Evolutionary conservation across 2,888 invertebrate species (phyloP), one percentile per base, ranked within the genome.

Genomic region (Conops quadrifasciatus): DNA sequence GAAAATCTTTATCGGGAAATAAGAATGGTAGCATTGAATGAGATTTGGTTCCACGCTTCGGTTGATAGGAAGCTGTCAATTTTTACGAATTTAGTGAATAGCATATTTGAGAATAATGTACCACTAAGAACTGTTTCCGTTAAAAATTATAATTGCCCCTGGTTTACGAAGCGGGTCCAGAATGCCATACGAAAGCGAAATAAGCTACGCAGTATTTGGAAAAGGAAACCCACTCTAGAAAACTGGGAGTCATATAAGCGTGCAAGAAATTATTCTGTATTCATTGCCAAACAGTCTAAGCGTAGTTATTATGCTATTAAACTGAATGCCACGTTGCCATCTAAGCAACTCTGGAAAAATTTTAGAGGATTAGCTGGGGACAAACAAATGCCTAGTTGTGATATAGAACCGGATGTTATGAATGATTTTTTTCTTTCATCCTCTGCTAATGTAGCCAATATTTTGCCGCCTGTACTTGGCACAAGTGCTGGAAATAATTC

Each of bases 141-240:
- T 49, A n/a, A 26, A 60, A 60, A 36, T 60, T 2, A 3, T 1
- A n/a, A 1, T n/a, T 53, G 43, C 15, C 67, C 60, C 13, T 60
- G 60, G 60, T 36, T 30, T 9, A 60, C 60, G 4, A 36, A 28
- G 4, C 28, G 36, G n/a, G 30, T 30, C 13, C n/a, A 36, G 15
- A 9, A 11, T n/a, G 4, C 11, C 30, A 30, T n/a, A n/a, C 28
- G 19, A 5, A 30, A 30, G 9, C 36, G 36, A 9, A 60, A 60
- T 60, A 60, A 36, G 28, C 16, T 60, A 15, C 36, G 19, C n/a
- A 36, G n/a, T n/a, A 5, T 28, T 30, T 60, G 60, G 36, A 60
- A 30, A 60, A 60, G 28, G 28, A 36, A 60, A 15, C 36, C 36
- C 9, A 4, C 16, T 19, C 3, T 5, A 30, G 1, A 28, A 5